phyloP scores from a whole-genome alignment of 2,888 invertebrate species.

The Orthonychiurus folsomi region DNA sequence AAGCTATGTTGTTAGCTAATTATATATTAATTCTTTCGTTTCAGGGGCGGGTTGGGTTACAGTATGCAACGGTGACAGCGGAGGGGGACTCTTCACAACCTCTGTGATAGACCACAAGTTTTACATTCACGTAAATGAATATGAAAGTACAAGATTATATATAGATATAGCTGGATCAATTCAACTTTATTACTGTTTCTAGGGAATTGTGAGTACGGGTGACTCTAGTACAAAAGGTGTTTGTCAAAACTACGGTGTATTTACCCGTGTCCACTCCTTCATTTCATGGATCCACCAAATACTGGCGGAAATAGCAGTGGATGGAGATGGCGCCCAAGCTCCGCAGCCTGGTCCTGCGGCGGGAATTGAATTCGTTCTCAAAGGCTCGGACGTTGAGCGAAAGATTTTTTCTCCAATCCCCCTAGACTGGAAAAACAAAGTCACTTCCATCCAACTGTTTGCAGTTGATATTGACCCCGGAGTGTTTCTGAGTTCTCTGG shows the following conservation, averaged over 20 bases:
- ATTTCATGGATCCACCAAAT: not conserved
- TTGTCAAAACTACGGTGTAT: constrained; percentile 8
- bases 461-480: not conserved
- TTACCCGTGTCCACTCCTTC: not conserved
- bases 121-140: constrained; percentile 4
- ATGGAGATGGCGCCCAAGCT: not conserved
- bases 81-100: constrained; percentile 52
- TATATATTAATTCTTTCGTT: not conserved
- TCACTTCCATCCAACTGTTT: not conserved
- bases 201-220: constrained; percentile 3
- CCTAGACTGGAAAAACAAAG: not conserved
- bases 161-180: not conserved
- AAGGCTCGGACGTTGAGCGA: not conserved
- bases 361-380: not conserved
- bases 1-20: no score
- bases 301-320: not conserved
- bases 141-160: no score
- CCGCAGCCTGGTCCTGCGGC: not conserved
- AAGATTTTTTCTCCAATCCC: not conserved
- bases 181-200: not conserved
- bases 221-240: not conserved
- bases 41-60: constrained; percentile 40
- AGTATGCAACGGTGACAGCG: constrained; percentile 57
- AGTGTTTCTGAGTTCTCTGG: not conserved
- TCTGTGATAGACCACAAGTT: constrained; percentile 33